Conservation (phyloP, 2,888 invertebrate species). For the Acanthosepion esculentum region DNA sequence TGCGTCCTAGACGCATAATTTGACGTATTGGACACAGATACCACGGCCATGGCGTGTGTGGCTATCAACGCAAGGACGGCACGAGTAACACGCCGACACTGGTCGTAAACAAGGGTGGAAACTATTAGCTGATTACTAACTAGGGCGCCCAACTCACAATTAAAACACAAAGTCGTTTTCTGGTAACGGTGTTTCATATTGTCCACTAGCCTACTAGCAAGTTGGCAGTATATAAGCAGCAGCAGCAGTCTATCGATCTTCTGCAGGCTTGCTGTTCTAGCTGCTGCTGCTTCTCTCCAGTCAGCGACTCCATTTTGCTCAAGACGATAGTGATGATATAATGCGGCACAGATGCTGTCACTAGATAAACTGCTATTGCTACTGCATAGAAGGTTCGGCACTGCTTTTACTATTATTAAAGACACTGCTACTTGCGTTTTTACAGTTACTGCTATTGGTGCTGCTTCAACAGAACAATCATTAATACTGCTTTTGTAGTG, state of each 20-base stretch:
- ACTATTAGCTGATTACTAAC: constrained; percentile 43
- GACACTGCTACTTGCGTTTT: not conserved
- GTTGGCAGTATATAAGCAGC: constrained; percentile 41
- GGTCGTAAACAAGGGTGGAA: constrained; percentile 46
- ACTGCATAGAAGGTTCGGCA: not conserved
- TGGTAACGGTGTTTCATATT: constrained; percentile 48
- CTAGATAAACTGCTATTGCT: not conserved
- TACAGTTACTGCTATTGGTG: not conserved
- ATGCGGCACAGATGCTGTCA: no score
- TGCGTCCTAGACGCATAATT: constrained; percentile 46
- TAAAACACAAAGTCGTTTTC: constrained; percentile 47
- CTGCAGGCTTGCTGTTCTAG: constrained; percentile 33
- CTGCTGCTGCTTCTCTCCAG: constrained; percentile 18
- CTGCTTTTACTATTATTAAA: constrained; percentile 13
- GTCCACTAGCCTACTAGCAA: constrained; percentile 41
- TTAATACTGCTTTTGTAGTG: not conserved
- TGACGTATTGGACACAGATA: constrained; percentile 47
- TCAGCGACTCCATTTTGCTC: not conserved
- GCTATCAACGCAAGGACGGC: constrained; percentile 38
- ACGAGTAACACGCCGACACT: constrained; percentile 34
- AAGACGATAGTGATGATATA: not conserved
- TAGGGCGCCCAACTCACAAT: constrained; percentile 45
- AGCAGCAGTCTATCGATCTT: constrained; percentile 42
- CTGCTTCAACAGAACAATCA: not conserved
- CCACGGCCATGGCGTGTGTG: constrained; percentile 46